phyloP scores from a whole-genome alignment of 2,888 invertebrate species.

The Napeogenes inachia region DNA sequence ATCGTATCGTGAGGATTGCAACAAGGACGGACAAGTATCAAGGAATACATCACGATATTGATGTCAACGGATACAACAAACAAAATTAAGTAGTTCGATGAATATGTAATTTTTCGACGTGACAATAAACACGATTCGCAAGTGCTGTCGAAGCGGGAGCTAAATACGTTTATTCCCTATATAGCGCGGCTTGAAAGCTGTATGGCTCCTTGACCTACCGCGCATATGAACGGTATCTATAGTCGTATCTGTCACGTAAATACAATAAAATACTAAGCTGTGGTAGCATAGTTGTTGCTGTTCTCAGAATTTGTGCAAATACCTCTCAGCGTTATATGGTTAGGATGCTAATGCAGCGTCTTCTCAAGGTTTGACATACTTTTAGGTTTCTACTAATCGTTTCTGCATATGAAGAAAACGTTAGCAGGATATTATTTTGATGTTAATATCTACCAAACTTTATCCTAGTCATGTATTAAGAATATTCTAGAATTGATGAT shows the following conservation, averaged over 20 bases:
- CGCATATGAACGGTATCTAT: slow-evolving; percentile 38
- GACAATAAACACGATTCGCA: slow-evolving; percentile 48
- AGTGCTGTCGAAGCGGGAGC: slow-evolving; percentile 54
- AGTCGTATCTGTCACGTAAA: slow-evolving; percentile 72
- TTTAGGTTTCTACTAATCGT: no score
- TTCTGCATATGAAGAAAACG: no score
- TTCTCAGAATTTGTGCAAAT: slow-evolving; percentile 51
- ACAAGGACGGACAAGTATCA: slow-evolving; percentile 61
- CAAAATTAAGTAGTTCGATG: slow-evolving; percentile 52
- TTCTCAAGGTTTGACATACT: no score
- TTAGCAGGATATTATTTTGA: no score
- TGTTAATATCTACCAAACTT: no score
- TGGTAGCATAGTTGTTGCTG: slow-evolving; percentile 63
- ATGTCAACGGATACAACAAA: slow-evolving; percentile 52
- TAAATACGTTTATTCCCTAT: slow-evolving; percentile 61
- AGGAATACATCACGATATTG: slow-evolving; percentile 45
- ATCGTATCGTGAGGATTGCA: slow-evolving; percentile 41
- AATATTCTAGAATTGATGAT: no score
- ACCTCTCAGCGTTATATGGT: slow-evolving; percentile 38
- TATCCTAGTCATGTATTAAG: no score
- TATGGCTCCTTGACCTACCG: slow-evolving; percentile 65
- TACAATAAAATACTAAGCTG: slow-evolving; percentile 64
- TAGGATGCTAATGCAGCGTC: no score
- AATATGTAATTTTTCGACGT: slow-evolving; percentile 47
- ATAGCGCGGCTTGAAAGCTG: slow-evolving; percentile 69